Conservation (phyloP, 2,797 vertebrate genomes). For the Sitta carolinensis region DNA sequence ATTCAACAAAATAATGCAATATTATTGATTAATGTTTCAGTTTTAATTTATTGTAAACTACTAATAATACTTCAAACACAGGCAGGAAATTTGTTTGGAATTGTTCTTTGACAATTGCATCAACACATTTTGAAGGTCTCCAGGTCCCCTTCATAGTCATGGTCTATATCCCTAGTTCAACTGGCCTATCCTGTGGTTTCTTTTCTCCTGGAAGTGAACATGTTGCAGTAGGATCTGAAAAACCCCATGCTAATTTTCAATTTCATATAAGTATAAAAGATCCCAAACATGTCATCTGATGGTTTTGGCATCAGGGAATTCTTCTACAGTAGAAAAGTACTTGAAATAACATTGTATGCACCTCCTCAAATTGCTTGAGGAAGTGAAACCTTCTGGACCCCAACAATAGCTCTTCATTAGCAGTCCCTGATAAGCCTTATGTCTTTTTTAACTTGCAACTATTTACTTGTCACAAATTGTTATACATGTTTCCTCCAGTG, state of each 20-base stretch:
- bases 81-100: background rate
- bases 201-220: background rate
- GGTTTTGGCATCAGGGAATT: background rate
- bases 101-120: background rate
- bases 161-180: background rate
- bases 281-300: rapidly evolving
- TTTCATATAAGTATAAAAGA: background rate
- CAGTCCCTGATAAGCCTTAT: background rate
- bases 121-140: background rate
- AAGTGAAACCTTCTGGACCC: background rate
- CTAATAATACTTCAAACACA: background rate
- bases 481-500: background rate
- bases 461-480: background rate
- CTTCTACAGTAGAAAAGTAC: background rate
- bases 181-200: background rate
- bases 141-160: background rate
- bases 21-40: background rate
- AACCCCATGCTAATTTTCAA: background rate
- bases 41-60: background rate
- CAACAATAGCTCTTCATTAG: background rate
- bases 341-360: background rate
- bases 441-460: background rate
- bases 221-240: background rate
- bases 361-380: background rate
- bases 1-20: background rate